Percentiles rank a stretch among this genome's conserved stretches.
phyloP scores from a whole-genome alignment of 1,140 invertebrate genomes.

The Drosophila erecta region DNA sequence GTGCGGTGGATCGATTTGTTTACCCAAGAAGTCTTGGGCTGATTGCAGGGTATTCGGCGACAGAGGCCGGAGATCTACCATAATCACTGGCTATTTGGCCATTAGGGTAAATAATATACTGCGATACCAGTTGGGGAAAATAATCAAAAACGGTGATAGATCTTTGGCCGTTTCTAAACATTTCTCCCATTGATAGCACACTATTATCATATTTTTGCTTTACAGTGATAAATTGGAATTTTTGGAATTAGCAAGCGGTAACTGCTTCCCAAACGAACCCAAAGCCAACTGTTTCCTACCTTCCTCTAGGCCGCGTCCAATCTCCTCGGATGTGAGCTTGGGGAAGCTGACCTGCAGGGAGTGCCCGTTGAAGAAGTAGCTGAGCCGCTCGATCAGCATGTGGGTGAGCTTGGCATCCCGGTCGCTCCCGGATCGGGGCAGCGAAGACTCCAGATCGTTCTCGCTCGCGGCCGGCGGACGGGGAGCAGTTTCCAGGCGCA shows the following conservation, averaged over 20 bases:
- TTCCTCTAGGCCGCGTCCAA: constrained; percentile 90
- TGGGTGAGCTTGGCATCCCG: constrained; percentile 88
- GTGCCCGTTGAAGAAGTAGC: constrained; percentile 89
- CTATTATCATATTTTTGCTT: no score
- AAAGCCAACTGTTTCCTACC: constrained; percentile 85
- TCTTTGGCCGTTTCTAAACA: neutral
- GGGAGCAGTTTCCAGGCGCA: constrained; percentile 85
- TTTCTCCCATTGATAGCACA: no score
- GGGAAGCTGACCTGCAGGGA: constrained; percentile 91
- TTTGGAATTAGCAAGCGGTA: no score
- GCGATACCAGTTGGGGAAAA: neutral
- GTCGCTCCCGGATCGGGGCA: constrained; percentile 87
- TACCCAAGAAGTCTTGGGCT: constrained; percentile 20
- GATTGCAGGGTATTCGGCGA: neutral
- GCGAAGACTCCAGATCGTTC: constrained; percentile 88
- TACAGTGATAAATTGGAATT: no score
- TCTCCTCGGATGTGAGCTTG: constrained; percentile 88
- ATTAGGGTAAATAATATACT: no score
- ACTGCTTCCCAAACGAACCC: no score
- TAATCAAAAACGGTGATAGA: neutral
- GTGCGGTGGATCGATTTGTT: constrained; percentile 16
- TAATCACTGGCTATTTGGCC: neutral
- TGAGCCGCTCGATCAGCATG: constrained; percentile 89
- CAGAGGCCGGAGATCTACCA: neutral
- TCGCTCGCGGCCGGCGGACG: constrained; percentile 84